Percentiles rank a stretch among this genome's conserved stretches.
These are phyloP conservation scores for Lycaon pictus DNA, from an alignment of 2,113 vertebrate genomes.

Conservation along the genomic window DNA sequence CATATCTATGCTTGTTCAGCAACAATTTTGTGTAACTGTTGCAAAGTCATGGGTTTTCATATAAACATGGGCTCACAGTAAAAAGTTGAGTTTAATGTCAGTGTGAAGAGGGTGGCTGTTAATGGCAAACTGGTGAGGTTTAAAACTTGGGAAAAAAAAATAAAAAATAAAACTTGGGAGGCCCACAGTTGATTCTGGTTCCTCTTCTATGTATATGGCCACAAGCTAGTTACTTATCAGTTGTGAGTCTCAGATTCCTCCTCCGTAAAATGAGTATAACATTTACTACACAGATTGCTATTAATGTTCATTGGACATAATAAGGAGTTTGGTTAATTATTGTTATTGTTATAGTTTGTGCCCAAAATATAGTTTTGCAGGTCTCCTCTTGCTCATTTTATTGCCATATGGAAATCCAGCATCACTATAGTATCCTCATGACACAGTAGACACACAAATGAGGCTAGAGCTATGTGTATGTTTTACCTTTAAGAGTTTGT, in stretches of 20 bases:
- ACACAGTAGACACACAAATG: not conserved
- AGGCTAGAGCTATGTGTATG: not conserved
- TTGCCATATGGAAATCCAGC: not conserved
- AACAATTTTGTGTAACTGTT: not conserved
- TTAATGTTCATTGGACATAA: not conserved
- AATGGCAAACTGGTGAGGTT: not conserved
- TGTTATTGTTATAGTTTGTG: constrained; percentile 33
- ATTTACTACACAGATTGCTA: not conserved
- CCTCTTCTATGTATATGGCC: not conserved
- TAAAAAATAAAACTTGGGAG: not conserved
- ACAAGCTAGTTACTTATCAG: not conserved
- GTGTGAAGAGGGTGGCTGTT: not conserved
- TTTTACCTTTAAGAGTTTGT: not conserved
- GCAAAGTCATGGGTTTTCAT: not conserved
- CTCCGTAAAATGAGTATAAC: not conserved
- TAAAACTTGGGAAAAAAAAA: not conserved
- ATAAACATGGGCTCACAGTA: not conserved
- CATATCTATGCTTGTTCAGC: not conserved
- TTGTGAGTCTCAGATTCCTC: not conserved
- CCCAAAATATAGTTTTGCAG: not conserved
- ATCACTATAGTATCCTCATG: not conserved
- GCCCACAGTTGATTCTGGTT: not conserved
- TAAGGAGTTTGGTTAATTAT: constrained; percentile 34
- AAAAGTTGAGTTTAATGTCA: not conserved
- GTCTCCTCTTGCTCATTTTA: not conserved